Conservation (phyloP, 2,888 invertebrate species). For the Baccha elongata region DNA sequence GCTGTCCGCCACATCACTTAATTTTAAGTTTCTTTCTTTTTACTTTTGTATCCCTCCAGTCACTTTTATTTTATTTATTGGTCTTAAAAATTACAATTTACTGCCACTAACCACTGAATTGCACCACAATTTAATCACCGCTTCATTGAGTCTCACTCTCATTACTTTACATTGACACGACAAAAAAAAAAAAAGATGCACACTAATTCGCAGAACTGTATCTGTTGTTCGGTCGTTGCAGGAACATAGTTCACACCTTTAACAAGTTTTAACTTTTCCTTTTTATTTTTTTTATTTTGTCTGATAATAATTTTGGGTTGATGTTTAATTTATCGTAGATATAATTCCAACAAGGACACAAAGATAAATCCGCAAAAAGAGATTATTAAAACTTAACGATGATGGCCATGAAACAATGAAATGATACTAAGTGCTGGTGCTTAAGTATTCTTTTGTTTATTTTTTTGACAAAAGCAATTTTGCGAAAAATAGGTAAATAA, state of each 20-base stretch:
- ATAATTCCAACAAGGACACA: not conserved
- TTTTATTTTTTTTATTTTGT: too few species aligned
- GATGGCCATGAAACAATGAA: slow-evolving; percentile 34
- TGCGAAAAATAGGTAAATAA: slow-evolving; percentile 11
- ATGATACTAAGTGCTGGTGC: not conserved
- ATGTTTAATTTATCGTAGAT: not conserved
- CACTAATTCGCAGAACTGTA: not conserved
- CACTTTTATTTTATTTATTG: slow-evolving; percentile 47
- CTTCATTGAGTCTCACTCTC: slow-evolving; percentile 45
- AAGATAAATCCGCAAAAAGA: slow-evolving; percentile 10
- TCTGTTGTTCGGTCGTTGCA: slow-evolving; percentile 2
- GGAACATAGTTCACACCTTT: slow-evolving; percentile 43
- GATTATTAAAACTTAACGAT: slow-evolving; percentile 3
- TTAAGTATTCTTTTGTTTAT: not conserved
- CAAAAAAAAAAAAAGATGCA: slow-evolving; percentile 36
- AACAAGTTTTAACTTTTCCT: too few species aligned
- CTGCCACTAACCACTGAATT: slow-evolving; percentile 66
- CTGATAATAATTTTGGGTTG: not conserved
- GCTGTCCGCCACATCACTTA: slow-evolving; percentile 28
- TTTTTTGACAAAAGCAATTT: slow-evolving; percentile 1
- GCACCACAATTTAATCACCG: slow-evolving; percentile 52
- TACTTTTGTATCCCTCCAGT: slow-evolving; percentile 5
- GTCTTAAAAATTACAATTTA: slow-evolving; percentile 67
- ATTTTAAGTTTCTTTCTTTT: slow-evolving; percentile 19
- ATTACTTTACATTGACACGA: slow-evolving; percentile 50